A percentile compares a stretch with the other conserved stretches of the same genome.
These are phyloP conservation scores for Autographa gamma DNA, from an alignment of 2,888 invertebrate species.

Conservation along the genomic window DNA sequence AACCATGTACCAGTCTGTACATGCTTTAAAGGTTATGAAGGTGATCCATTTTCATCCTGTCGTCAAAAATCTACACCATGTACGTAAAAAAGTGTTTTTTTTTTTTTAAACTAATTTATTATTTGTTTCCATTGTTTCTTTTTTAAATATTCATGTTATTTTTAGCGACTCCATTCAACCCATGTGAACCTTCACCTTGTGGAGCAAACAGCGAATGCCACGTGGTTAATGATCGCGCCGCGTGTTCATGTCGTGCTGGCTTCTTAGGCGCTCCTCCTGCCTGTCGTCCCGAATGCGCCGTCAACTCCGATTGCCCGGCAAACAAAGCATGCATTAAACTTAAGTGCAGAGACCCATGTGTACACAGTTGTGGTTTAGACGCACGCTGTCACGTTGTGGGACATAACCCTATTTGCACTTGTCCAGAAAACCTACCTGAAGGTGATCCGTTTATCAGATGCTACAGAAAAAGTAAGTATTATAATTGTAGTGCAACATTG, in stretches of 20 bases:
- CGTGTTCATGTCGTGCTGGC: slow-evolving; percentile 92
- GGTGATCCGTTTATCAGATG: slow-evolving; percentile 95
- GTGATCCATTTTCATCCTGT: slow-evolving; percentile 95
- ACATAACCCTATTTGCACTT: slow-evolving; percentile 94
- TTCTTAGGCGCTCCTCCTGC: slow-evolving; percentile 92
- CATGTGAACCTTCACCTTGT: slow-evolving; percentile 94
- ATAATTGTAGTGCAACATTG: too few species aligned
- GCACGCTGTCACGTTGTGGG: slow-evolving; percentile 94
- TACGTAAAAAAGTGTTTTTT: slow-evolving; percentile 81
- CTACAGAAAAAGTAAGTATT: slow-evolving; percentile 78
- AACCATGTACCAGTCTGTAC: slow-evolving; percentile 95
- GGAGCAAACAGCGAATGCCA: slow-evolving; percentile 93
- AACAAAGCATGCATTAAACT: slow-evolving; percentile 93
- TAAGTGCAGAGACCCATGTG: slow-evolving; percentile 93
- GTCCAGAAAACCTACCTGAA: slow-evolving; percentile 90
- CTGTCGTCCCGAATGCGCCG: slow-evolving; percentile 93
- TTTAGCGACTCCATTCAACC: slow-evolving; percentile 80
- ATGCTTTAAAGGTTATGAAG: slow-evolving; percentile 93
- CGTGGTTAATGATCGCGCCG: slow-evolving; percentile 91
- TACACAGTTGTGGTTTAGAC: slow-evolving; percentile 93
- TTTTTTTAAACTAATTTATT: neutral
- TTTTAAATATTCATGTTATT: slow-evolving; percentile 6
- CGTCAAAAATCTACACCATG: slow-evolving; percentile 87
- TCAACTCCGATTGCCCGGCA: slow-evolving; percentile 93
- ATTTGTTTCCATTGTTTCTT: neutral